Evolutionary conservation across 2,113 vertebrate genomes (phyloP).

Genomic region (Bettongia penicillata): DNA sequence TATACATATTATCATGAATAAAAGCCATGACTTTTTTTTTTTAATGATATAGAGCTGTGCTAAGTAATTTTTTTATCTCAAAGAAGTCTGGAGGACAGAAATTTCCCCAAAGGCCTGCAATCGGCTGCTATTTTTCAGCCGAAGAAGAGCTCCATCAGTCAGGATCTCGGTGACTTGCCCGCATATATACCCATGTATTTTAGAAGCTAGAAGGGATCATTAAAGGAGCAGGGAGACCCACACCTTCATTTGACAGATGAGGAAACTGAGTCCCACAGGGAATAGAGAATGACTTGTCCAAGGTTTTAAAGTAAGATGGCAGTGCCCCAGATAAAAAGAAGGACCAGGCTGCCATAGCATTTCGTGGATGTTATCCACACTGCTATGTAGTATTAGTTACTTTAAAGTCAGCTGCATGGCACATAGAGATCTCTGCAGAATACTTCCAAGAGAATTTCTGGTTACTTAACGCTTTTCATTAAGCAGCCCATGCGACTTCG

Average conservation of each 20-base stretch:
- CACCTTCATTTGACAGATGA: neutral
- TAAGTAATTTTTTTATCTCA: constrained; percentile 35
- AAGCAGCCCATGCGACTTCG: neutral
- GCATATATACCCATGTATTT: neutral
- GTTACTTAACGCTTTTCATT: neutral
- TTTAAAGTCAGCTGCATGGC: constrained; percentile 41
- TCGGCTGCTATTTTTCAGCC: neutral
- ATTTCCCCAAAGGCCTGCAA: constrained; percentile 33
- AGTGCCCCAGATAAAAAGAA: neutral
- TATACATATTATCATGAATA: neutral
- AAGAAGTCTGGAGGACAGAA: constrained; percentile 7
- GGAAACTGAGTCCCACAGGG: neutral
- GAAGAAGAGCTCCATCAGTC: constrained; percentile 30
- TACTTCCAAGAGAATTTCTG: constrained; percentile 16
- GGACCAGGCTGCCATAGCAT: neutral
- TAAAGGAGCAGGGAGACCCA: neutral
- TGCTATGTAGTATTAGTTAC: neutral
- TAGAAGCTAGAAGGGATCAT: neutral
- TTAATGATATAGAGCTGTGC: constrained; percentile 11
- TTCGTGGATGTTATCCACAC: neutral
- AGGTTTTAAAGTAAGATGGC: neutral
- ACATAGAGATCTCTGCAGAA: constrained; percentile 10
- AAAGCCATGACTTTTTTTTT: constrained; percentile 59
- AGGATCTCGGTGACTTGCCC: constrained; percentile 24
- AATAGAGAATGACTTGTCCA: neutral